Percentiles rank a stretch among this genome's conserved stretches.
These are phyloP conservation scores for Listronotus bonariensis DNA, from an alignment of 1,140 invertebrate species.

Conservation along the genomic window DNA sequence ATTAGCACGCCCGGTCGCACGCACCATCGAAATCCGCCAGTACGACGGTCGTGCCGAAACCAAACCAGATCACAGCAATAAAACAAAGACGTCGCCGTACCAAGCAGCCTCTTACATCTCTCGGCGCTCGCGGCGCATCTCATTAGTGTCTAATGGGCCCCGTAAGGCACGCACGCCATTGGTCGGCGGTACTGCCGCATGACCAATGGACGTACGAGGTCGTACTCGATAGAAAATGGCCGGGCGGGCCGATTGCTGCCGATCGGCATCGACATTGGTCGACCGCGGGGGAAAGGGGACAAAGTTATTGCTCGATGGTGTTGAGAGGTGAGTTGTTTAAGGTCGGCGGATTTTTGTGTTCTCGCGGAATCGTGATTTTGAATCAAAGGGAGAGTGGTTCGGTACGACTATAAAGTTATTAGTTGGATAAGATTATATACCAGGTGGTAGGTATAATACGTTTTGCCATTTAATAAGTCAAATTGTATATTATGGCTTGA, in stretches of 20 bases:
- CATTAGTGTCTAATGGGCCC: constrained; percentile 25
- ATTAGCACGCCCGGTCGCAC: background rate
- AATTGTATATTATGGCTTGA: too few relatives aligned
- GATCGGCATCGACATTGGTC: background rate
- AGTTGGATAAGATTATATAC: too few relatives aligned
- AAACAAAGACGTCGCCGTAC: background rate
- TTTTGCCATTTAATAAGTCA: too few relatives aligned
- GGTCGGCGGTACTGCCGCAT: constrained; percentile 1
- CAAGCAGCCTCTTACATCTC: constrained; percentile 12
- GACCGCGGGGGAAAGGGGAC: background rate
- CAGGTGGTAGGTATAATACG: too few relatives aligned
- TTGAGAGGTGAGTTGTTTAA: constrained; percentile 15
- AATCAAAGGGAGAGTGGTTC: too few relatives aligned
- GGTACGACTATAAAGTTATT: too few relatives aligned
- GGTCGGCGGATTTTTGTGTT: constrained; percentile 14
- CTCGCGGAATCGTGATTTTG: too few relatives aligned
- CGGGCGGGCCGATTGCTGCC: constrained; percentile 5
- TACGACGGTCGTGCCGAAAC: background rate
- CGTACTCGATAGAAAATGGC: constrained; percentile 24
- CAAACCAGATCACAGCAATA: too few relatives aligned
- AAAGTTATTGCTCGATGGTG: background rate
- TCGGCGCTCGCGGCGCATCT: constrained; percentile 10
- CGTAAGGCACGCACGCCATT: constrained; percentile 8
- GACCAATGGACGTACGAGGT: constrained; percentile 21
- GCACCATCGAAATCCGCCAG: background rate